A percentile compares a stretch with the other conserved stretches of the same genome.
Evolutionary conservation across 2,797 vertebrate species (phyloP).

Genomic region (Gambelia wislizenii): DNA sequence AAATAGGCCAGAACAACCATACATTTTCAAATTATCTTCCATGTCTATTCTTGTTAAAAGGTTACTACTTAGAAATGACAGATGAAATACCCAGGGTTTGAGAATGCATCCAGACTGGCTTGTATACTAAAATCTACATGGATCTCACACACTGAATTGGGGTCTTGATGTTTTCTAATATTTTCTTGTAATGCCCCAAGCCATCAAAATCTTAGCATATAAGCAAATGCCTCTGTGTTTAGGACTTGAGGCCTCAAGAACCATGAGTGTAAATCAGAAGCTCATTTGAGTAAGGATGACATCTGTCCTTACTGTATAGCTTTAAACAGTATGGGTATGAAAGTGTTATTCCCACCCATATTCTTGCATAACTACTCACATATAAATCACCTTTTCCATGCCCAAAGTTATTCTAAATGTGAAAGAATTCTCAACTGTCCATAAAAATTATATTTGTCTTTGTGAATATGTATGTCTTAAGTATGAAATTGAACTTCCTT

Average conservation of each 20-base stretch:
- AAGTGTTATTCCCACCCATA: not conserved
- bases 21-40: not conserved
- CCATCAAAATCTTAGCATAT: not conserved
- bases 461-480: not conserved
- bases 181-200: not conserved
- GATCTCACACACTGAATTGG: not conserved
- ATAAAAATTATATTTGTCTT: not conserved
- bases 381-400: not conserved
- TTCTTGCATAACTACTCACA: not conserved
- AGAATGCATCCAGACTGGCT: not conserved
- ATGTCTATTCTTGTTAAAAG: not conserved
- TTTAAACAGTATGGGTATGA: not conserved
- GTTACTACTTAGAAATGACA: not conserved
- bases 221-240: not conserved
- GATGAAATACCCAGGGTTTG: not conserved
- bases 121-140: not conserved
- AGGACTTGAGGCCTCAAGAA: not conserved
- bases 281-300: not conserved
- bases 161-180: not conserved
- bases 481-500: not conserved
- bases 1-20: not conserved
- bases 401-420: not conserved
- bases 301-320: not conserved
- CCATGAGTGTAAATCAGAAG: not conserved
- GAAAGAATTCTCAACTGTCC: not conserved